These are phyloP conservation scores for Falco cherrug DNA, from an alignment of 2,797 vertebrate species.

Conservation along the genomic window DNA sequence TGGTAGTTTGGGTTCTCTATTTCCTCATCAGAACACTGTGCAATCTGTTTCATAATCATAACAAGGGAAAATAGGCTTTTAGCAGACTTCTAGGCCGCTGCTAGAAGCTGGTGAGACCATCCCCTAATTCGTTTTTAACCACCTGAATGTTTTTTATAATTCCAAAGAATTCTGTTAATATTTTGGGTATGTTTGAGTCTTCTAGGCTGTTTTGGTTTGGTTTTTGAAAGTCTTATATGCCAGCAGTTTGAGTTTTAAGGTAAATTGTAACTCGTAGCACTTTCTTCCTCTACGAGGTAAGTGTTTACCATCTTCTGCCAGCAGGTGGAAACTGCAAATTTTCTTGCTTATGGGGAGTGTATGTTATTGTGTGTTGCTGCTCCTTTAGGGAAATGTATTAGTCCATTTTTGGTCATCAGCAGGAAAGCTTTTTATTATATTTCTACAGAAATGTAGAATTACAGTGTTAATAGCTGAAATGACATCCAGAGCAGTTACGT, in stretches of 20 bases:
- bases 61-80: background rate
- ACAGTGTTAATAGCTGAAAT: background rate
- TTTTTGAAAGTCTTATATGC: background rate
- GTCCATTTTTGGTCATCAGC: background rate
- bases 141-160: background rate
- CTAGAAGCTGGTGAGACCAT: background rate
- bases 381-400: background rate
- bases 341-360: background rate
- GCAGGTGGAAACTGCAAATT: slow-evolving; percentile 44
- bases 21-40: slow-evolving; percentile 48
- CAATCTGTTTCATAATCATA: slow-evolving; percentile 58
- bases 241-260: background rate
- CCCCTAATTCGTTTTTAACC: background rate
- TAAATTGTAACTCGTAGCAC: background rate
- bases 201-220: background rate
- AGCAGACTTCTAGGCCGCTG: background rate
- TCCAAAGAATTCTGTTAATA: background rate
- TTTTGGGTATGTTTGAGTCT: background rate
- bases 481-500: background rate
- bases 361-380: rapidly evolving
- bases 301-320: slow-evolving; percentile 17
- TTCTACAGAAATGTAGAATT: background rate
- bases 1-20: slow-evolving; percentile 22
- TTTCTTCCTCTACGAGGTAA: background rate
- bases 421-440: background rate